Percentiles rank a stretch among this genome's conserved stretches.
Conservation (phyloP, 2,113 vertebrate genomes). For the Pycnonotus jocosus region DNA sequence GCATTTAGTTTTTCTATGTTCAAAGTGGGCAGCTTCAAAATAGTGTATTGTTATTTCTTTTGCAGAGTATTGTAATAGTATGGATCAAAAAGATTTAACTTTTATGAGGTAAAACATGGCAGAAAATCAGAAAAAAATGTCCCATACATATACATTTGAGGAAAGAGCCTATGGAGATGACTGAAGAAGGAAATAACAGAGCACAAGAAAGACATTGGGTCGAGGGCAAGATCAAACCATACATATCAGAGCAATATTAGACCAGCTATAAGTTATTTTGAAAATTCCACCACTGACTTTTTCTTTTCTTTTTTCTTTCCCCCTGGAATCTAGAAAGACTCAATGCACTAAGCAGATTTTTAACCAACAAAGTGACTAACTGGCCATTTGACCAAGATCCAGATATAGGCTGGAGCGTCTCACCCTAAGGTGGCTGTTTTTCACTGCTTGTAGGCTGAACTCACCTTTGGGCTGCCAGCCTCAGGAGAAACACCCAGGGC, state of each 20-base stretch:
- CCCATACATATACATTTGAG: neutral
- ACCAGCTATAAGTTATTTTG: neutral
- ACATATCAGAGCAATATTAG: neutral
- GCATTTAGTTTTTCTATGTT: neutral
- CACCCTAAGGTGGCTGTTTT: neutral
- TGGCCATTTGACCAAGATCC: neutral
- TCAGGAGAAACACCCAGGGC: neutral
- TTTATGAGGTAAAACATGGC: neutral
- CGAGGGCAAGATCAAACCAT: neutral
- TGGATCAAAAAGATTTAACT: neutral
- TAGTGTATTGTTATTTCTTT: constrained; percentile 10
- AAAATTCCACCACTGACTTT: neutral
- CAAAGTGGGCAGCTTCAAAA: constrained; percentile 20
- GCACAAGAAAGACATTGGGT: neutral
- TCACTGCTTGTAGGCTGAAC: neutral
- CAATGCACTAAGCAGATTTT: neutral
- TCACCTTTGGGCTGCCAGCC: neutral
- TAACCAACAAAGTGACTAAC: neutral
- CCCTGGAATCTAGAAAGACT: neutral
- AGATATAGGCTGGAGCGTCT: neutral
- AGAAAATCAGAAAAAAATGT: neutral
- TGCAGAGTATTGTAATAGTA: neutral
- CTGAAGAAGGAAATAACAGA: neutral
- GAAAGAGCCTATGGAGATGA: neutral
- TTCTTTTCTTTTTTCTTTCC: neutral